phyloP scores from a whole-genome alignment of 2,888 invertebrate species.

The Amphipoea oculea region DNA sequence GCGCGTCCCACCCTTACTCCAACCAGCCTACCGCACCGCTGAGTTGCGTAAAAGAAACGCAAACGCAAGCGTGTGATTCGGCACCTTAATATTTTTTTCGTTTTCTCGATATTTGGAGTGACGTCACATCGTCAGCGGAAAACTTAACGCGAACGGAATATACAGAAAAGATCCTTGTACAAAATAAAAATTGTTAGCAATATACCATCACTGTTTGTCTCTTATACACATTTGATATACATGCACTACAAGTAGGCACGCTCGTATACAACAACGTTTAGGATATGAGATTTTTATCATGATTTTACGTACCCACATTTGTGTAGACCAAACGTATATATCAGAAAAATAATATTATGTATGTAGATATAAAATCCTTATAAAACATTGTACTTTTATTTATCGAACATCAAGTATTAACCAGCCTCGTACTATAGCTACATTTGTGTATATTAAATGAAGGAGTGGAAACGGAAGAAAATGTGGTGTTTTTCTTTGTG shows the following conservation, averaged over 20 bases:
- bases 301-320: slow-evolving; percentile 16
- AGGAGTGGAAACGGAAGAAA: slow-evolving; percentile 48
- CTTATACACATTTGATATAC: slow-evolving; percentile 57
- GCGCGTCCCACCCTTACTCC: neutral
- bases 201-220: slow-evolving; percentile 46
- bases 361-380: slow-evolving; percentile 62
- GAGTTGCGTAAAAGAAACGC: neutral
- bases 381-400: slow-evolving; percentile 67
- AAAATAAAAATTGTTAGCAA: slow-evolving; percentile 62
- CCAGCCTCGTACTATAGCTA: slow-evolving; percentile 50
- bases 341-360: slow-evolving; percentile 46
- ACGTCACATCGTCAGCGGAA: neutral
- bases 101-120: neutral
- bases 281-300: slow-evolving; percentile 50
- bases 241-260: slow-evolving; percentile 26
- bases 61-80: neutral
- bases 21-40: neutral
- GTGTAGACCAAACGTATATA: slow-evolving; percentile 63
- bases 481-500: slow-evolving; percentile 49
- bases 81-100: neutral
- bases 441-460: slow-evolving; percentile 47
- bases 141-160: neutral
- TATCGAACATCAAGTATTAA: slow-evolving; percentile 52
- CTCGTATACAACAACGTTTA: slow-evolving; percentile 51
- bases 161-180: slow-evolving; percentile 56